phyloP scores from a whole-genome alignment of 2,888 invertebrate genomes.

The Dascillus cervinus region DNA sequence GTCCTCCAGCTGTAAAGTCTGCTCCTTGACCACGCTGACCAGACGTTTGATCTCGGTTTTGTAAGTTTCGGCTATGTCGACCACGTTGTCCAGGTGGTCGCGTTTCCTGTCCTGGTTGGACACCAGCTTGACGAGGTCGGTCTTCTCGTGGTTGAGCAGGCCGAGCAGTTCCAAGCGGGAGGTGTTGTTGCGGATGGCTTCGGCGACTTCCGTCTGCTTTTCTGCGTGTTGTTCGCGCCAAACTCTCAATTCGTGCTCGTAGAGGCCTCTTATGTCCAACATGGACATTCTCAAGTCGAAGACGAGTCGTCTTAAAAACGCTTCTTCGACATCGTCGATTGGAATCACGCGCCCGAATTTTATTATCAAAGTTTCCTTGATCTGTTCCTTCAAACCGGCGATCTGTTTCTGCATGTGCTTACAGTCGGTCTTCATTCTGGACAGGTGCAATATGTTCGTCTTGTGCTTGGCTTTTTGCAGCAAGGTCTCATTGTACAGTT shows the following conservation, averaged over 20 bases:
- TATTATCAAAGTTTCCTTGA: slow-evolving; percentile 45
- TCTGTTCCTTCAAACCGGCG: slow-evolving; percentile 47
- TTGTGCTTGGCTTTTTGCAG: slow-evolving; percentile 55
- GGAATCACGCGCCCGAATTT: slow-evolving; percentile 52
- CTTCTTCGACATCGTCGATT: slow-evolving; percentile 51
- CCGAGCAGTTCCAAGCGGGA: slow-evolving; percentile 48
- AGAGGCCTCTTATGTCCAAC: slow-evolving; percentile 41
- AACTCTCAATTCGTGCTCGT: slow-evolving; percentile 41
- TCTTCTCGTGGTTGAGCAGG: slow-evolving; percentile 48
- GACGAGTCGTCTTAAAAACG: slow-evolving; percentile 48
- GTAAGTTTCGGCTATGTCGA: slow-evolving; percentile 30
- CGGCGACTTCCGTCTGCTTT: slow-evolving; percentile 39
- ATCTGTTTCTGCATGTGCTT: slow-evolving; percentile 57
- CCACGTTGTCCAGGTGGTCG: slow-evolving; percentile 28
- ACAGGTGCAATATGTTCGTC: slow-evolving; percentile 60
- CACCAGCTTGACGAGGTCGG: slow-evolving; percentile 41
- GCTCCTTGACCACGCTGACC: slow-evolving; percentile 35
- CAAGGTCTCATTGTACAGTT: slow-evolving; percentile 57
- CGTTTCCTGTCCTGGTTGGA: slow-evolving; percentile 34
- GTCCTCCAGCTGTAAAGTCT: too few species aligned
- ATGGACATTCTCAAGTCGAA: slow-evolving; percentile 47
- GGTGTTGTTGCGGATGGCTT: slow-evolving; percentile 47
- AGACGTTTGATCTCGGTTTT: slow-evolving; percentile 39
- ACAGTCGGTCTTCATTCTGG: slow-evolving; percentile 63
- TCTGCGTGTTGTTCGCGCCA: slow-evolving; percentile 35